Evolutionary conservation across 2,113 vertebrate species (phyloP).

Genomic region (Callithrix jacchus): DNA sequence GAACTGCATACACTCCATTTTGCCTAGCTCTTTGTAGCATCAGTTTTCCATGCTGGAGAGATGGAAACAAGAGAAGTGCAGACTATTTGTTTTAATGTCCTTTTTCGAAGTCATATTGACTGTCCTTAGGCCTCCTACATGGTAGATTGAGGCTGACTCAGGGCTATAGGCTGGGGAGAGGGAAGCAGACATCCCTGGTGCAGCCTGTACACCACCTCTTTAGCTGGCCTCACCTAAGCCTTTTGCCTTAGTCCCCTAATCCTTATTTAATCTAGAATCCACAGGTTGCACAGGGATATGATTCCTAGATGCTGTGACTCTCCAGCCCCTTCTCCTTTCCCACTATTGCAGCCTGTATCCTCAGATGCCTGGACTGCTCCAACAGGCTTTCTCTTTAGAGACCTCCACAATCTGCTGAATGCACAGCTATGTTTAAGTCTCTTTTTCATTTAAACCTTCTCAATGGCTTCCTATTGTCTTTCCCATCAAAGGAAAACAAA

Average conservation of each 20-base stretch:
- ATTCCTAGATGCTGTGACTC: neutral
- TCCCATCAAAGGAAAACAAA: neutral
- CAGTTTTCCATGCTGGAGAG: neutral
- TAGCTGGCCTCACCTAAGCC: neutral
- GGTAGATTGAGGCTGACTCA: neutral
- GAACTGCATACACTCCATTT: neutral
- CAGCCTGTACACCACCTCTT: neutral
- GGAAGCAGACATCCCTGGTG: neutral
- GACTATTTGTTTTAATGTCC: neutral
- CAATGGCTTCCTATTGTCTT: neutral
- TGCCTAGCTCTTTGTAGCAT: neutral
- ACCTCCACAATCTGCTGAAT: neutral
- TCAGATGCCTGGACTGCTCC: neutral
- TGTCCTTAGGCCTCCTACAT: neutral
- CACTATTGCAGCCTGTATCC: neutral
- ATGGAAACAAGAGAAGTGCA: neutral
- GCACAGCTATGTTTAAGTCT: neutral
- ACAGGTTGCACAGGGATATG: neutral
- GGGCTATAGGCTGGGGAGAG: neutral
- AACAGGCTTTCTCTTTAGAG: neutral
- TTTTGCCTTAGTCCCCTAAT: neutral
- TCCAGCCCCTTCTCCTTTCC: neutral
- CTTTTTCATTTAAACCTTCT: neutral
- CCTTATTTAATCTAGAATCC: neutral
- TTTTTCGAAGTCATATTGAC: neutral